Evolutionary conservation across 1,140 invertebrate species (phyloP).

Genomic region (Teleogryllus occipitalis): DNA sequence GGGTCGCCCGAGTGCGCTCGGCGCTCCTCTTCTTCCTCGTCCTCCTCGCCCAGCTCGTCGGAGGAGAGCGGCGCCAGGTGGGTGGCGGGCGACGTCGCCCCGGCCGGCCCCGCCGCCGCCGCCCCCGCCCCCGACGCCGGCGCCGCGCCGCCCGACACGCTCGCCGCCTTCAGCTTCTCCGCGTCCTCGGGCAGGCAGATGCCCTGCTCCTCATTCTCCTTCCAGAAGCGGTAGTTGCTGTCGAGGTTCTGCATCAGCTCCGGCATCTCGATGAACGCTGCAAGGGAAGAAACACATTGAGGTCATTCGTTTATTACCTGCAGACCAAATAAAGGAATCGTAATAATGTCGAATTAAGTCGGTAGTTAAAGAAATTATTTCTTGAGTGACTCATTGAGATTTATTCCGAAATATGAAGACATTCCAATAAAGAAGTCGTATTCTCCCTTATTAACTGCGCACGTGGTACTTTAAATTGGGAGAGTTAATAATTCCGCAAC

Average conservation of each 20-base stretch:
- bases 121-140: no score
- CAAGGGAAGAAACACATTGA: constrained; percentile 28
- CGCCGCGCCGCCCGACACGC: not conserved
- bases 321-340: no score
- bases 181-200: constrained; percentile 15
- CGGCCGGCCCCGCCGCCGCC: no score
- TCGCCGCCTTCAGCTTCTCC: not conserved
- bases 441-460: not conserved
- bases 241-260: constrained; percentile 76
- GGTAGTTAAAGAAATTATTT: not conserved
- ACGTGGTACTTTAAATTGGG: not conserved
- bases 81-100: not conserved
- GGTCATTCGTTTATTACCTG: not conserved
- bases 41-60: not conserved
- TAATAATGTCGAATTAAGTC: not conserved
- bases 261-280: constrained; percentile 88
- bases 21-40: not conserved
- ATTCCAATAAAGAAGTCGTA: not conserved
- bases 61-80: not conserved
- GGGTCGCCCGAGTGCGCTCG: not conserved
- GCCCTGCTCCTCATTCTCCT: constrained; percentile 46
- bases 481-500: no score
- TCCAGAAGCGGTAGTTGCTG: constrained; percentile 85
- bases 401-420: not conserved
- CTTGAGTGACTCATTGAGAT: not conserved